A percentile compares a stretch with the other conserved stretches of the same genome.
Conservation (phyloP, 1,140 invertebrate genomes). For the Oryctes rhinoceros region DNA sequence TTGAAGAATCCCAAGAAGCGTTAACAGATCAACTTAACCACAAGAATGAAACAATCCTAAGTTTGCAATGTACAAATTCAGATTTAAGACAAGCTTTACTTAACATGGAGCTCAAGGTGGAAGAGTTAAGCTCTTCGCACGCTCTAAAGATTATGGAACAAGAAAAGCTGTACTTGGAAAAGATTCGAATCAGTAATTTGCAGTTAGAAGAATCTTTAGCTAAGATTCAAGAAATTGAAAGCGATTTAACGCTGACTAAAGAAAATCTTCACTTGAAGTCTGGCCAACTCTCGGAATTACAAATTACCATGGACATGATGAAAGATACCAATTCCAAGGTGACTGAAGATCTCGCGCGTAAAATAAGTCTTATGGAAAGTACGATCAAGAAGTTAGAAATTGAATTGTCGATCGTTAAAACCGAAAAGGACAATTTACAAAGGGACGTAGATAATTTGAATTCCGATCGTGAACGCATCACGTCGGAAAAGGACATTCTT, state of each 20-base stretch:
- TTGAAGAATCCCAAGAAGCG: slow-evolving; percentile 30
- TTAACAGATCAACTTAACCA: neutral
- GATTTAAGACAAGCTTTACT: slow-evolving; percentile 22
- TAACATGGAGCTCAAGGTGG: slow-evolving; percentile 7
- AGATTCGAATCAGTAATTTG: neutral
- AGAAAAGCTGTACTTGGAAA: slow-evolving; percentile 22
- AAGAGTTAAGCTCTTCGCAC: neutral
- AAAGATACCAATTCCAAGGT: slow-evolving; percentile 39
- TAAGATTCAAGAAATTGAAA: slow-evolving; percentile 27
- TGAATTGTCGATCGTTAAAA: neutral
- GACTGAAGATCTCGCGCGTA: neutral
- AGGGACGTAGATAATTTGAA: slow-evolving; percentile 9
- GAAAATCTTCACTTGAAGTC: slow-evolving; percentile 37
- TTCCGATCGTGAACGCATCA: neutral
- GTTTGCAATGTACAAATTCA: slow-evolving; percentile 35
- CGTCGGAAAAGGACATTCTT: slow-evolving; percentile 13
- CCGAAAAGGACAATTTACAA: slow-evolving; percentile 13
- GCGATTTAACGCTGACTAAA: neutral
- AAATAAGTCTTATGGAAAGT: slow-evolving; percentile 17
- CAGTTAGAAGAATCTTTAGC: slow-evolving; percentile 11
- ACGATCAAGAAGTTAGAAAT: slow-evolving; percentile 35
- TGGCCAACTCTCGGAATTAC: slow-evolving; percentile 1
- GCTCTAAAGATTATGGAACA: neutral
- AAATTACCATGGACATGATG: neutral
- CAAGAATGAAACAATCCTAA: slow-evolving; percentile 24